phyloP scores from a whole-genome alignment of 2,797 vertebrate species.

The Enteromius viviparus region DNA sequence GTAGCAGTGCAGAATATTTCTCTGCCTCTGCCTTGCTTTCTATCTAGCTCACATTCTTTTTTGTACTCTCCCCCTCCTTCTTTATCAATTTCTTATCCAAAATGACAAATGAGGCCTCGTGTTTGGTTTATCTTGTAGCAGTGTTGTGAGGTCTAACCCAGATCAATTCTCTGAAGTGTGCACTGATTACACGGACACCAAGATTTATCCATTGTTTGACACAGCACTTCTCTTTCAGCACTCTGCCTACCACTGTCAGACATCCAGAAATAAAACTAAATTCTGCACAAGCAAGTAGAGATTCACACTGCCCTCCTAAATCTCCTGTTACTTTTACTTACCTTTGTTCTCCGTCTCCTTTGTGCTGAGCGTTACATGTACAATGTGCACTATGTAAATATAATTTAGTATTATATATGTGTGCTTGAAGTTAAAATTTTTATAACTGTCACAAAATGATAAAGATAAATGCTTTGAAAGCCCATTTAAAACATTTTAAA shows the following conservation, averaged over 20 bases:
- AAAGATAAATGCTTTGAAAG: too few relatives aligned
- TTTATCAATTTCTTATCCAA: too few relatives aligned
- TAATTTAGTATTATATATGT: too few relatives aligned
- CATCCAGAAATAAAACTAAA: neutral
- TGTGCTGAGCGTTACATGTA: too few relatives aligned
- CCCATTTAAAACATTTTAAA: too few relatives aligned
- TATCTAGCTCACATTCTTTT: slow-evolving; percentile 21
- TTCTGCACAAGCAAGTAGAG: neutral
- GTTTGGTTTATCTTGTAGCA: slow-evolving; percentile 33
- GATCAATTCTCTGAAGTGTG: slow-evolving; percentile 23
- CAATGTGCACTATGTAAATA: too few relatives aligned
- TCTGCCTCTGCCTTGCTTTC: slow-evolving; percentile 13
- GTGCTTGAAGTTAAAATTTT: too few relatives aligned
- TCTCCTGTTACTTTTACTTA: too few relatives aligned
- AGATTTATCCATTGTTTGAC: neutral
- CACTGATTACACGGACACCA: slow-evolving; percentile 31
- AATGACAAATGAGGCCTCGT: slow-evolving; percentile 26
- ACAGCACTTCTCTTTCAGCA: neutral
- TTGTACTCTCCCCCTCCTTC: neutral
- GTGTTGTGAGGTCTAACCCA: slow-evolving; percentile 24
- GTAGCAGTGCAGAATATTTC: slow-evolving; percentile 10
- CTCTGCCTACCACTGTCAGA: slow-evolving; percentile 8
- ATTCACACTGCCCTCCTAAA: neutral
- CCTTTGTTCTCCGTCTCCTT: too few relatives aligned
- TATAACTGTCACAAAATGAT: too few relatives aligned